Conservation (phyloP, 2,888 invertebrate species). For the Coelogynopora nodosa region DNA sequence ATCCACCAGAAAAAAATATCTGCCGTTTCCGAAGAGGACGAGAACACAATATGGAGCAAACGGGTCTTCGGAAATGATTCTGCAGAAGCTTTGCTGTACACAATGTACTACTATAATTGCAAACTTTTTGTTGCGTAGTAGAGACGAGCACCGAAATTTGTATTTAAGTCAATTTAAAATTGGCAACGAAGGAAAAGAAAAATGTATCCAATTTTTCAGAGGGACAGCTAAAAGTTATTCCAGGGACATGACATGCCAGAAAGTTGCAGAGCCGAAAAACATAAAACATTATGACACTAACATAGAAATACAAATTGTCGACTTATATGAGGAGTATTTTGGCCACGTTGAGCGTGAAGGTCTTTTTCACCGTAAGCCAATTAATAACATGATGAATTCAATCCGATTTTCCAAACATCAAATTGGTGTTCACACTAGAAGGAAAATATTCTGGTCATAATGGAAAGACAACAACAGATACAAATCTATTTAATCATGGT, state of each 20-base stretch:
- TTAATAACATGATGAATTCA: slow-evolving; percentile 4
- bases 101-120: slow-evolving; percentile 11
- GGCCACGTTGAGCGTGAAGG: slow-evolving; percentile 25
- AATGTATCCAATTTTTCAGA: background rate
- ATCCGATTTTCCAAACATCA: slow-evolving; percentile 1
- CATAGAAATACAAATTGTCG: slow-evolving; percentile 14
- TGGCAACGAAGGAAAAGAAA: background rate
- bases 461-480: background rate
- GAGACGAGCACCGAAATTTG: background rate
- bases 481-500: slow-evolving; percentile 4
- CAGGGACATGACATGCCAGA: background rate
- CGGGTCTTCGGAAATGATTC: slow-evolving; percentile 7
- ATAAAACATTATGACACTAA: background rate
- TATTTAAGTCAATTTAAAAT: background rate
- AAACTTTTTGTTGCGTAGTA: background rate
- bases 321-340: background rate
- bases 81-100: background rate
- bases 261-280: background rate
- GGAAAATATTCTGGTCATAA: background rate
- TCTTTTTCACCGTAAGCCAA: slow-evolving; percentile 5
- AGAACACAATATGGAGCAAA: slow-evolving; percentile 23
- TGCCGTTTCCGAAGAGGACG: slow-evolving; percentile 12
- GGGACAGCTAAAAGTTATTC: background rate
- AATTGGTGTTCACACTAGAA: background rate
- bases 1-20: slow-evolving; percentile 3